A percentile compares a stretch with the other conserved stretches of the same genome.
Evolutionary conservation across 2,113 vertebrate genomes (phyloP).

Genomic region (Galeopterus variegatus): DNA sequence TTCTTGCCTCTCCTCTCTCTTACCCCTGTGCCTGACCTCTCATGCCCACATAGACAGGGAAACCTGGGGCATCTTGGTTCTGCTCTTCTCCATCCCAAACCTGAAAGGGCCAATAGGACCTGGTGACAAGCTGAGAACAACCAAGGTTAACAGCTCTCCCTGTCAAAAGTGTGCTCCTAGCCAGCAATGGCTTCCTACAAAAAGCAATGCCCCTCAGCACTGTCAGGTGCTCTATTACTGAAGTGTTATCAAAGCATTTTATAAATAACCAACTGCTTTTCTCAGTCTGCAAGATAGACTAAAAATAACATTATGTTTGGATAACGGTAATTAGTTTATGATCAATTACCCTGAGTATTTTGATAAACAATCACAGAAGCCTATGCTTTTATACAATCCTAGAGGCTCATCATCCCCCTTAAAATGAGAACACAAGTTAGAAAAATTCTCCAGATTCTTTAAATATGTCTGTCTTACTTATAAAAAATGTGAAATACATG

Average conservation of each 20-base stretch:
- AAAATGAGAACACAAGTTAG: not conserved
- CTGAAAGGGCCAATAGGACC: not conserved
- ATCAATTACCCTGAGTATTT: not conserved
- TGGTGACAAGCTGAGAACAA: not conserved
- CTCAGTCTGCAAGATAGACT: not conserved
- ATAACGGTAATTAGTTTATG: not conserved
- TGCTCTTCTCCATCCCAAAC: not conserved
- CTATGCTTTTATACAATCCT: not conserved
- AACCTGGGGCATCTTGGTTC: not conserved
- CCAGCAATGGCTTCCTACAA: not conserved
- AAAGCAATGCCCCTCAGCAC: not conserved
- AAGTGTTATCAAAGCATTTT: not conserved
- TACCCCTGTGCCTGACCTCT: not conserved
- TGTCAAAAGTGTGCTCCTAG: not conserved
- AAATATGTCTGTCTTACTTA: not conserved
- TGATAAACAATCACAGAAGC: not conserved
- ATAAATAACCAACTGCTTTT: not conserved
- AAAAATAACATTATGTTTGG: not conserved
- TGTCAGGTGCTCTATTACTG: not conserved
- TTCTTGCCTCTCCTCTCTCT: not conserved
- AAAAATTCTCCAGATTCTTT: conserved; percentile 7
- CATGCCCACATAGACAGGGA: not conserved
- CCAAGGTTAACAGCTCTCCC: not conserved
- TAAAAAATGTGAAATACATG: not conserved
- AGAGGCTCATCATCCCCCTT: not conserved